Conservation (phyloP, 1,140 invertebrate species). For the Maniola jurtina region DNA sequence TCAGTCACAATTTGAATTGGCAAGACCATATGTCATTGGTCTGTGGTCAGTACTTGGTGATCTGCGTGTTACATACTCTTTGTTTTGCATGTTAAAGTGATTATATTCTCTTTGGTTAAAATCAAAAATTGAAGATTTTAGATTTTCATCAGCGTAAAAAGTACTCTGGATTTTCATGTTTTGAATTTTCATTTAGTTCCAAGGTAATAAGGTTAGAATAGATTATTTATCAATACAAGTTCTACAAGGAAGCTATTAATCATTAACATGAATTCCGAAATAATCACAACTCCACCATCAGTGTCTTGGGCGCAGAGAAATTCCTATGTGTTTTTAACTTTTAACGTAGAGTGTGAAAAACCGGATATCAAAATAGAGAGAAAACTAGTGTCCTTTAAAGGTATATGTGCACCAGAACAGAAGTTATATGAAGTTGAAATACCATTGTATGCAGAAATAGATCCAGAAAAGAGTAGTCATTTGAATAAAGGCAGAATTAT, state of each 20-base stretch:
- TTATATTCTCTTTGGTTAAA: too few relatives aligned
- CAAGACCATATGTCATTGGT: too few relatives aligned
- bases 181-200: too few relatives aligned
- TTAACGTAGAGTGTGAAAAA: conserved; percentile 93
- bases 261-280: conserved; percentile 68
- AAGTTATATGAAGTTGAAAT: conserved; percentile 92
- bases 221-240: too few relatives aligned
- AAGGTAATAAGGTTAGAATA: too few relatives aligned
- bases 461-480: conserved; percentile 86
- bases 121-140: too few relatives aligned
- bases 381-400: conserved; percentile 90
- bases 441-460: conserved; percentile 89
- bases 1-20: too few relatives aligned
- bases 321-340: conserved; percentile 89
- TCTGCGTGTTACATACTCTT: too few relatives aligned
- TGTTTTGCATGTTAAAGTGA: too few relatives aligned
- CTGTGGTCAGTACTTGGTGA: too few relatives aligned
- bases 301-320: conserved; percentile 95
- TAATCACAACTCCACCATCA: conserved; percentile 83
- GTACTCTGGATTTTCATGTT: too few relatives aligned
- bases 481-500: conserved; percentile 87
- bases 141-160: too few relatives aligned
- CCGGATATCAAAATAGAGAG: conserved; percentile 88
- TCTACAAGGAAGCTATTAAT: neutral
- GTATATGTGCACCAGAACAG: conserved; percentile 90